Base-by-base conservation (phyloP, 2,797 vertebrate genomes). In the Leucoraja ocellata region DNA sequence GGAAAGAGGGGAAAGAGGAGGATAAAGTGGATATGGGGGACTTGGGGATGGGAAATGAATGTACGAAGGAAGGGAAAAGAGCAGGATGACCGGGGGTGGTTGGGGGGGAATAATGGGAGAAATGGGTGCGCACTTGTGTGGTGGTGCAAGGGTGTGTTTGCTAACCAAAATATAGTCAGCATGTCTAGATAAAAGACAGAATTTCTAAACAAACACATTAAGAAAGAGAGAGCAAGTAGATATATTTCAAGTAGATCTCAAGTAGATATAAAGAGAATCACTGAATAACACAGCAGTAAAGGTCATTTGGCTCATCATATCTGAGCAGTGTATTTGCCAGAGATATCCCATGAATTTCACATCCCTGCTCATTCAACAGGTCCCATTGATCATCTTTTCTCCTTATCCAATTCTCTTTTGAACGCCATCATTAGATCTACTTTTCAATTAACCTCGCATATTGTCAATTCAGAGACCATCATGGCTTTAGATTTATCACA, bases 381-480 rank as follows among this genome's bases (percentile, higher is more conserved):
- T 5, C 5, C 25, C 84, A 18, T 23, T 21, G 25, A 54, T 58
- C 0, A 25, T 25, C 65, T 88, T 58, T 16, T 61, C 32, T 88
- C 84, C 14, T 88, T 65, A 65, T 88, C 16, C 28, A 65, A 32
- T 88, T 88, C 54, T 83, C 80, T 28, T 83, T 83, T 83, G 46
- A 83, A 58, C 39, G 1, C 14, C 39, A 54, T 81, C 58, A n/a
- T 63, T 63, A 54, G 61, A 84, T 65, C 28, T 32, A 8, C 28
- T 65, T 46, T 46, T 18, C 84, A 4, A 18, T 18, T n/a, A 2
- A n/a, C 46, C 21, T 65, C 28, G 28, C 61, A 32, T 13, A 63
- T 32, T 28, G 8, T 63, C 0, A 5, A 83, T 83, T 58, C 46
- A 46, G 21, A 83, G 46, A 83, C 28, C 6, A 28, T 54, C 46